Percentiles rank a stretch among this genome's conserved stretches.
phyloP scores from a whole-genome alignment of 2,888 invertebrate species.

The Zootermopsis nevadensis region DNA sequence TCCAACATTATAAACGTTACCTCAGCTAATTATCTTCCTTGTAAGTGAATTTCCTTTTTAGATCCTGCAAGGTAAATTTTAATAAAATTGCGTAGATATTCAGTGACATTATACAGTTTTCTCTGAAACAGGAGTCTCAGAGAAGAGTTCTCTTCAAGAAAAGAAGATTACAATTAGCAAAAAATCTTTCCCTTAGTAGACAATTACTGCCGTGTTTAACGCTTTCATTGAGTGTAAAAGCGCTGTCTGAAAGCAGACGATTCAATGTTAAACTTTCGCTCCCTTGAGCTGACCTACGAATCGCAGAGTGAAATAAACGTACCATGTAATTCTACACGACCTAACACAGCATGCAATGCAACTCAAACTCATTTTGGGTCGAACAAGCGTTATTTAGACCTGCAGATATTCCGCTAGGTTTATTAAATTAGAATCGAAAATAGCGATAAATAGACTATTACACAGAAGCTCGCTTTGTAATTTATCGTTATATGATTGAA shows the following conservation, averaged over 20 bases:
- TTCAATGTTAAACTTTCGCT: not conserved
- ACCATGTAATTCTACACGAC: not conserved
- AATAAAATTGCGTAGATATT: slow-evolving; percentile 12
- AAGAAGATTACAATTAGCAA: slow-evolving; percentile 13
- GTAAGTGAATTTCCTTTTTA: not conserved
- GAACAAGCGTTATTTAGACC: not conserved
- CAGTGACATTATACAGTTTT: slow-evolving; percentile 9
- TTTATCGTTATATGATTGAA: too few relatives aligned
- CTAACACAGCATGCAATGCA: not conserved
- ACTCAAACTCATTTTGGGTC: not conserved
- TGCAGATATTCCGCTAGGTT: not conserved
- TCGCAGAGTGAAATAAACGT: not conserved
- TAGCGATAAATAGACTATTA: too few relatives aligned
- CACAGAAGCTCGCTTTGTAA: too few relatives aligned
- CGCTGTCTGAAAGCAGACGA: not conserved
- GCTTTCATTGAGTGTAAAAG: slow-evolving; percentile 26
- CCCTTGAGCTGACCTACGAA: not conserved
- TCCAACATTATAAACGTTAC: not conserved
- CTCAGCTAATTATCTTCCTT: not conserved
- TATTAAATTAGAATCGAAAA: not conserved
- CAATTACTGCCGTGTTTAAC: slow-evolving; percentile 9
- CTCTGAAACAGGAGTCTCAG: not conserved
- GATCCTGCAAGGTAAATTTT: not conserved
- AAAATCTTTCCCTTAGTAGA: slow-evolving; percentile 29
- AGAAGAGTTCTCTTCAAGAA: not conserved